Evolutionary conservation across 1,140 invertebrate genomes (phyloP), one percentile per base, ranked within the genome.

Genomic region (Andrena cerasifolii): DNA sequence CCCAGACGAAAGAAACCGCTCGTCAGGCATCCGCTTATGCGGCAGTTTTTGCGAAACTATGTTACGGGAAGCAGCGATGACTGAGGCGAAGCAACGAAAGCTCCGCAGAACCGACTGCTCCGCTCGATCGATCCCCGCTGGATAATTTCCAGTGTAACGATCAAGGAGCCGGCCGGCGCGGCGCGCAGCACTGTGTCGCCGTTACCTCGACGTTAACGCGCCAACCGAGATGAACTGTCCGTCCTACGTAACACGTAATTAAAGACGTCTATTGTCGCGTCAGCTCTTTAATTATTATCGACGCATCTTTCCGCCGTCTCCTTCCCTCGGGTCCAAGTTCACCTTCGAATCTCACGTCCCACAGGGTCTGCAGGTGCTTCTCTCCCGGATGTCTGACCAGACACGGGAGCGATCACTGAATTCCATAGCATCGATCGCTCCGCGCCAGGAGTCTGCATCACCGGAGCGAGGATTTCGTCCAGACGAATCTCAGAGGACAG

Each of bases 71-170:
- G 7, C 10, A 43, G 7, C 31, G 3, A n/a, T n/a, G n/a, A 18
- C 61, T 47, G 61, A 53, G 62, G 36, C 70, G 12, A 10, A 28
- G 26, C 3, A 62, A 28, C 16, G 28, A 21, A 26, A 28, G 31
- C 54, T 62, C 24, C 54, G 10, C 31, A 12, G 26, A 18, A 14
- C 36, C 14, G n/a, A 18, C 40, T n/a, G 40, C 47, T 21, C 14
- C 33, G 7, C 3, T 14, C 62, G 56, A 51, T 76, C 62, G 72
- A 66, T 75, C 33, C 36, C 40, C 49, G 36, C 14, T 66, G 62
- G 62, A 76, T 76, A 67, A 76, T 76, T 76, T 68, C 63, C 63
- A 68, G 73, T 68, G 53, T 36, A 40, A 76, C 73, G 73, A 76
- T 76, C 73, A 76, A 76, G 73, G 73, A 76, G 53, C 3, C n/a